Conservation (phyloP, 2,113 vertebrate species). For the Pygoscelis adeliae region DNA sequence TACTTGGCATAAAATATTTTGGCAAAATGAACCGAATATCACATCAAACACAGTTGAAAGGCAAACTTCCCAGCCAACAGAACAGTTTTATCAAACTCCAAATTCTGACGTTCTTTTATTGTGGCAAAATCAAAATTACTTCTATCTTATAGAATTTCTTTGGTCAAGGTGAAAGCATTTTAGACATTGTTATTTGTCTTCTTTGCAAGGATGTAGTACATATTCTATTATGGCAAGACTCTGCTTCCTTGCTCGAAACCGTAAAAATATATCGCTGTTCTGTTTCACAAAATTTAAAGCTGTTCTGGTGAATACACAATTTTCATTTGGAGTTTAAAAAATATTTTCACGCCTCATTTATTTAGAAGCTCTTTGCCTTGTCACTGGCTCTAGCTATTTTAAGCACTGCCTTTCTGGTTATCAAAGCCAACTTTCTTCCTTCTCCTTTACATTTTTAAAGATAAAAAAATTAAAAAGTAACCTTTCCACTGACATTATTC, state of each 20-base stretch:
- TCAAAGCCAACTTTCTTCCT: not conserved
- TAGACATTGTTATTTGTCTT: not conserved
- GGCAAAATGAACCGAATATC: constrained; percentile 8
- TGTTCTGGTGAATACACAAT: not conserved
- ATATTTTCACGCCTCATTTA: not conserved
- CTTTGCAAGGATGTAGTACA: not conserved
- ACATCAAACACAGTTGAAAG: constrained; percentile 37
- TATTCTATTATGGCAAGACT: not conserved
- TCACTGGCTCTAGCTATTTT: constrained; percentile 6
- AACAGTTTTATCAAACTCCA: constrained; percentile 48
- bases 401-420: not conserved
- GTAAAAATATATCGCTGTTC: not conserved
- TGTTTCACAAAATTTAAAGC: not conserved
- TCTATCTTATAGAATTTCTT: not conserved
- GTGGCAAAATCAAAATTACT: constrained; percentile 22
- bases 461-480: not conserved
- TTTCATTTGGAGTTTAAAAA: not conserved
- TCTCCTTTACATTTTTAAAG: not conserved
- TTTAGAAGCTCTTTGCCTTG: constrained; percentile 24
- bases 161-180: constrained; percentile 24
- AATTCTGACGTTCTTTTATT: not conserved
- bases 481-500: constrained; percentile 17
- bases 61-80: not conserved
- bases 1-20: constrained; percentile 36
- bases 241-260: not conserved